Base-by-base conservation (phyloP, 2,797 vertebrate species). In the Alectoris magna region DNA sequence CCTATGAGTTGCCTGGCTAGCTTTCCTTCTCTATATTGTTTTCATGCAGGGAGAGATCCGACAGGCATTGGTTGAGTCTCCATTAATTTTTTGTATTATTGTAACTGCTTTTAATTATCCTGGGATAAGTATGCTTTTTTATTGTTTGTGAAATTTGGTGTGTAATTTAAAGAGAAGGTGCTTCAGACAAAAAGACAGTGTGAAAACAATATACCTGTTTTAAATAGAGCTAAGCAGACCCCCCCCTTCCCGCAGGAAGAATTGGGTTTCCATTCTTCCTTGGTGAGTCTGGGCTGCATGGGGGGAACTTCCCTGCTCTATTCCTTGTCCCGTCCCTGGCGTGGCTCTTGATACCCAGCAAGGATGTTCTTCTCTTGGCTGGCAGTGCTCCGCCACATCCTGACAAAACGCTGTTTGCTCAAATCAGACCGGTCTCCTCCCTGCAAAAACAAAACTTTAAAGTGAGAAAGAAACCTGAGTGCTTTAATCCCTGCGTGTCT, bases 31-130 rank as follows among this genome's bases (percentile, higher is more conserved):
- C 84, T 79, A 46, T 92, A 88, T 91, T 91, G 86, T 63, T 96
- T 92, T 55, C 90, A 79, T 49, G 15, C 29, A 59, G 63, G n/a
- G 62, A 72, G 51, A 86, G 62, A 73, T 68, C 48, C 46, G 75
- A 75, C 26, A 91, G 49, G 46, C 43, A 62, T 63, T 66, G 46
- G 22, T 11, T 49, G 55, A 23, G 73, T 84, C 53, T 68, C 77
- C 76, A 55, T 63, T 68, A 91, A 83, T 92, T 91, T 70, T 94
- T 68, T 69, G 72, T 92, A 34, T 80, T 51, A 51, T 53, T 75
- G 46, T 69, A 81, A 79, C 86, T 94, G 89, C 91, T 92, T 93
- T 86, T 91, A 81, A 84, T 92, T 91, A 43, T 79, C n/a, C 82
- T 68, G 62, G 53, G 56, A 83, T 59, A 74, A 78, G 15, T 1